Evolutionary conservation across 2,888 invertebrate species (phyloP).

Genomic region (Pecten maximus): DNA sequence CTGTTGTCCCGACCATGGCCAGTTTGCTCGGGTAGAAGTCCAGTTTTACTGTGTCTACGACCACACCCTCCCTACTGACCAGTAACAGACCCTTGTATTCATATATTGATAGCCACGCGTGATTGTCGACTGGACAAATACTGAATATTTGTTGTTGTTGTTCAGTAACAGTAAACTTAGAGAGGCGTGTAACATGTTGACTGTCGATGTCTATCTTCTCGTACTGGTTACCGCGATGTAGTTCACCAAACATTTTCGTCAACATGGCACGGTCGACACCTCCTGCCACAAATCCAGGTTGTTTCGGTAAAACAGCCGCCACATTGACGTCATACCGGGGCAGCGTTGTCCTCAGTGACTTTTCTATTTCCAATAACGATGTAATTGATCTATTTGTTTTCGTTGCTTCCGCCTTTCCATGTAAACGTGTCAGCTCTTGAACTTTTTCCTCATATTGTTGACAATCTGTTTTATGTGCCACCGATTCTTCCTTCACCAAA

Average conservation of each 20-base stretch:
- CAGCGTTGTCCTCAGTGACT: not conserved
- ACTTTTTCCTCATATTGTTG: not conserved
- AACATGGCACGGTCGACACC: not conserved
- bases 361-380: not conserved
- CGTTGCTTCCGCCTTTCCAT: not conserved
- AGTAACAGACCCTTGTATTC: not conserved
- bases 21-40: not conserved
- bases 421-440: not conserved
- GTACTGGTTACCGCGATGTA: not conserved
- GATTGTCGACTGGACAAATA: conserved; percentile 9
- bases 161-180: conserved; percentile 10
- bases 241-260: not conserved
- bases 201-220: conserved; percentile 1
- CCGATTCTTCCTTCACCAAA: not conserved
- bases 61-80: not conserved
- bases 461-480: not conserved
- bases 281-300: not conserved
- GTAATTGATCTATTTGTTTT: not conserved
- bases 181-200: not conserved
- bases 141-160: not conserved
- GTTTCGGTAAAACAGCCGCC: not conserved
- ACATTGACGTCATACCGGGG: not conserved
- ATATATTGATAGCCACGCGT: not conserved
- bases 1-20: not conserved
- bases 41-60: not conserved